Base-by-base conservation (phyloP, 1,140 invertebrate genomes). In the Arion vulgaris region DNA sequence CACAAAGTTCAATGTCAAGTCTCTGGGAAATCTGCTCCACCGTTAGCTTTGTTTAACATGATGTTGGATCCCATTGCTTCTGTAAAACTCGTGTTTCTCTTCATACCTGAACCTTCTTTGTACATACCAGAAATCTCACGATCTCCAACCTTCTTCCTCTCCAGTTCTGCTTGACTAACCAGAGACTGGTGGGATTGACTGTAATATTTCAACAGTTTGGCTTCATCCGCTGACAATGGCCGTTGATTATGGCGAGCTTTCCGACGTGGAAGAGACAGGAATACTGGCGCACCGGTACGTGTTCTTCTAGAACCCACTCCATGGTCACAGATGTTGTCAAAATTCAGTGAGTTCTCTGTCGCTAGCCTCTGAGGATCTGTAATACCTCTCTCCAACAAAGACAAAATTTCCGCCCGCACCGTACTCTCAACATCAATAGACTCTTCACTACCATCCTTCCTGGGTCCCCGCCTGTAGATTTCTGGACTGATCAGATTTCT, bases 351-450 rank as follows among this genome's bases (percentile, higher is more conserved):
- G 49, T 72, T 68, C 81, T 71, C 68, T 68, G 45, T 32, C 41
- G 68, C 15, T 39, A 57, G 34, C 36, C 62, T 51, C 69, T 85
- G 74, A 69, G 81, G 66, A 51, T 77, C 79, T 71, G 53, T 5
- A 49, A 83, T 72, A 7, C 79, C 79, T 19, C 78, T 79, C 39
- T 86, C n/a, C 80, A 85, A 49, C 17, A 86, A 41, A 2, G 82
- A 77, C 69, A 85, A 72, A 68, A 86, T 83, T 73, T 86, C 85
- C 32, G 84, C 83, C 34, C 83, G 39, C 80, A 85, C 51, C 0
- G 49, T 74, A 19, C 41, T 45, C 11, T 74, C 36, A 1, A 45
- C 4, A 51, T 72, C 45, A 28, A 49, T 4, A 38, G 11, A 4
- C 0, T 57, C 80, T 2, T 81, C 80, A 36, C 72, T 74, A 28